Evolutionary conservation across 1,140 invertebrate genomes (phyloP), one percentile per base, ranked within the genome.

Genomic region (Drosophila oshimai): DNA sequence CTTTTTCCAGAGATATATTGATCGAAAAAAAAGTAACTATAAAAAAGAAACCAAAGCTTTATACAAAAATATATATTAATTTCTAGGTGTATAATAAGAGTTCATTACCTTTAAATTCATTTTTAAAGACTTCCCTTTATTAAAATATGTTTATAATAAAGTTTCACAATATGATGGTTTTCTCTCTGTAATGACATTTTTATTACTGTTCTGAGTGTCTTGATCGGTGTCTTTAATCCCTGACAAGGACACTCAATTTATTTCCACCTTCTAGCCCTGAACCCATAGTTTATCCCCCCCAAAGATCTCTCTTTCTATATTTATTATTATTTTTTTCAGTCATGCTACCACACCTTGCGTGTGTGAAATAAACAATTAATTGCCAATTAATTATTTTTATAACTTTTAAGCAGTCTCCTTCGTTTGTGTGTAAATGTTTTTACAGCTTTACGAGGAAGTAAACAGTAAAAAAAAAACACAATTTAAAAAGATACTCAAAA

Each of bases 361-460:
- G 45, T 50, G 45, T 29, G 26, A 60, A 49, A 49, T 29, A 47
- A 67, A 44, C 49, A 49, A 71, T 71, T 70, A 77, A 77, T 71
- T 74, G 70, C 34, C 74, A 70, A 55, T 74, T 74, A 71, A 74
- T 77, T 74, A 61, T 74, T 64, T 50, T 41, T 65, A 46, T 61
- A 61, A 53, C 44, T 69, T 51, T 74, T 58, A 55, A 37, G 18
- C 41, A 33, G 37, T 44, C 17, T 44, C 22, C 41, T 62, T 36
- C 18, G 37, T 9, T n/a, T 50, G 46, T 57, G 49, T 50, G 55
- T 31, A 33, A 36, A 33, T 70, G 44, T 51, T 61, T 62, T 45
- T 50, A 24, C 61, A 50, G 50, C 20, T 41, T 26, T 44, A 33
- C 42, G 22, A 60, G 50, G 42, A 36, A 37, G 45, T 37, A 28